Evolutionary conservation across 2,797 vertebrate genomes (phyloP), one percentile per base, ranked within the genome.

Genomic region (Morus bassanus): DNA sequence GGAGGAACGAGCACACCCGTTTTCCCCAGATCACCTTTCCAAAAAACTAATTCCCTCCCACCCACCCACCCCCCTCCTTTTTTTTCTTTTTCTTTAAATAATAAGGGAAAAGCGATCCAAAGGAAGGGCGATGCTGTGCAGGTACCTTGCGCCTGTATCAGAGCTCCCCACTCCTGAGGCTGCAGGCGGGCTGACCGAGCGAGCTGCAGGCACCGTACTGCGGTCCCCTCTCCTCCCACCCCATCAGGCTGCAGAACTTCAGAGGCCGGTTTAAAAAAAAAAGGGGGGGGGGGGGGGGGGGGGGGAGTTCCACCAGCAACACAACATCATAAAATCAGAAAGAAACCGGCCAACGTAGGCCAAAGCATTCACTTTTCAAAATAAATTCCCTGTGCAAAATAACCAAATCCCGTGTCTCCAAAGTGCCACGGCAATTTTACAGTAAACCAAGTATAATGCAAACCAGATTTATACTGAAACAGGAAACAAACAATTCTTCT

Each of bases 401-500:
- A 57, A 84, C 39, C 88, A 69, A 86, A 91, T 61, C 67, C 70
- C 81, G 76, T 9, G 73, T 57, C 85, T 92, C 83, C 80, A 2
- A 41, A 83, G 67, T 70, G 68, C 88, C 85, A 54, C 48, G 68
- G 73, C 81, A 83, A 93, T 97, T 97, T 96, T 84, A 85, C 89
- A 93, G 77, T 76, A 88, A 35, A 91, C 31, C 59, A 70, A 91
- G 74, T 39, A 39, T 94, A 97, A 97, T 85, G 83, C 93, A 92
- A 97, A 96, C 91, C 97, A 98, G 96, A 96, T 96, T 96, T 93
- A 92, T 51, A 57, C 74, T 70, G 92, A 83, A 93, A 93, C 96
- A 97, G 97, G 97, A 98, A 98, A 96, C 96, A 95, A 96, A 96
- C 83, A 91, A 94, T 94, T 97, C 97, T 94, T 96, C 95, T 95